Percentiles rank a stretch among this genome's conserved stretches.
These are phyloP conservation scores for Puntigrus tetrazona DNA, from an alignment of 2,113 vertebrate genomes.

Conservation along the genomic window DNA sequence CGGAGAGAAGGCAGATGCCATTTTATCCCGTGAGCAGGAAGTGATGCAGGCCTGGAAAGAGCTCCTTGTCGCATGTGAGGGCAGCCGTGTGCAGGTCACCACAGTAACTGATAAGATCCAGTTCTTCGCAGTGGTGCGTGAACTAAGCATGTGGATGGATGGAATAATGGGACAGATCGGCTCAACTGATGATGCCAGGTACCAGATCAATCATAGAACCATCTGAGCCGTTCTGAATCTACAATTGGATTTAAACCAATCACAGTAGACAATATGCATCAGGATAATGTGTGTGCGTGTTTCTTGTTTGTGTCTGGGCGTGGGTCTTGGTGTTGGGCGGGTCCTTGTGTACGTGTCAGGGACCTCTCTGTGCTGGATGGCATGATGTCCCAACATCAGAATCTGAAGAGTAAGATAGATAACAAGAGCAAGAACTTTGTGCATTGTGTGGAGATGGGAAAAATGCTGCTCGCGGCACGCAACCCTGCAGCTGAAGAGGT, in stretches of 20 bases:
- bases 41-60: conserved; percentile 87
- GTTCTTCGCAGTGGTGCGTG: conserved; percentile 88
- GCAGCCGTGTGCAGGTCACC: conserved; percentile 85
- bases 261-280: not conserved
- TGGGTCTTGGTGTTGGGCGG: not conserved
- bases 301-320: conserved; percentile 37
- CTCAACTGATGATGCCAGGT: conserved; percentile 85
- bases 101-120: conserved; percentile 91
- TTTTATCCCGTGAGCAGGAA: conserved; percentile 83
- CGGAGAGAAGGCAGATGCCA: conserved; percentile 90
- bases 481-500: conserved; percentile 92
- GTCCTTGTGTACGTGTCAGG: conserved; percentile 64
- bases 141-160: conserved; percentile 94
- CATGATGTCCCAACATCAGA: conserved; percentile 88
- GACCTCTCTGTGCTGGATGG: conserved; percentile 84
- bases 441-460: conserved; percentile 84
- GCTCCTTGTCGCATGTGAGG: conserved; percentile 82
- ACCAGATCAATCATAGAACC: conserved; percentile 36
- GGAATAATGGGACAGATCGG: conserved; percentile 90
- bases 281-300: conserved; percentile 24
- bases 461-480: conserved; percentile 81
- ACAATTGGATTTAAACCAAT: not conserved
- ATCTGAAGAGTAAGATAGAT: conserved; percentile 89
- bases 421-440: conserved; percentile 86
- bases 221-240: not conserved